Base-by-base conservation (phyloP, 2,888 invertebrate genomes). In the Pherbina coryleti region DNA sequence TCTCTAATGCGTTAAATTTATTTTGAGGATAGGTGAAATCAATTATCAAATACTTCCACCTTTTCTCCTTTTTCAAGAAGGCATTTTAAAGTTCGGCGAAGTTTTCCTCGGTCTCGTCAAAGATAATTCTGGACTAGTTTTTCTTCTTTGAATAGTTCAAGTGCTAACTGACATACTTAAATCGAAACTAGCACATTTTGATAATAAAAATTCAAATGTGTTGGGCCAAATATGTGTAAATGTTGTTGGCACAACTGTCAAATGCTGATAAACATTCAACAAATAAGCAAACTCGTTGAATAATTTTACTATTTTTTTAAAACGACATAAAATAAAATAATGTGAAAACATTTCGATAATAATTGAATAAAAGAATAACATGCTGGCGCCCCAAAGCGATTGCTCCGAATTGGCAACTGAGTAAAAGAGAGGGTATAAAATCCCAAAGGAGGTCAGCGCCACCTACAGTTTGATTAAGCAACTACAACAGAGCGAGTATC, bases 381-480 rank as follows among this genome's bases (percentile, higher is more conserved):
- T 53, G 53, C 8, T 53, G 70, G 53, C 70, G 53, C 53, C 53
- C 17, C 44, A 51, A 7, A 25, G 19, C 37, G 37, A 17, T 7
- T 9, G 70, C 17, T 53, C 8, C 9, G n/a, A 22, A 53, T 28
- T 53, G 60, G n/a, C 44, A 44, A 14, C 44, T 53, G 25, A 53
- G 31, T 34, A n/a, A n/a, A n/a, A n/a, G 9, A n/a, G 71, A 71
- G 55, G n/a, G 44, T 4, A 31, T 11, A 25, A 71, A 31, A 31
- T 8, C 7, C 72, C 22, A 25, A 72, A 72, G 72, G 57, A 72
- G 60, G 72, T 72, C 72, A 72, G 72, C 57, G 72, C 72, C 72
- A 72, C 37, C 72, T 72, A 60, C 60, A 72, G 60, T 28, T 72
- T 44, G 57, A 72, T 44, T 37, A 60, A 60, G 72, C 25, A 72